Evolutionary conservation across 2,888 invertebrate species (phyloP), one percentile per base, ranked within the genome.

Genomic region (Philhelius pedissequus): DNA sequence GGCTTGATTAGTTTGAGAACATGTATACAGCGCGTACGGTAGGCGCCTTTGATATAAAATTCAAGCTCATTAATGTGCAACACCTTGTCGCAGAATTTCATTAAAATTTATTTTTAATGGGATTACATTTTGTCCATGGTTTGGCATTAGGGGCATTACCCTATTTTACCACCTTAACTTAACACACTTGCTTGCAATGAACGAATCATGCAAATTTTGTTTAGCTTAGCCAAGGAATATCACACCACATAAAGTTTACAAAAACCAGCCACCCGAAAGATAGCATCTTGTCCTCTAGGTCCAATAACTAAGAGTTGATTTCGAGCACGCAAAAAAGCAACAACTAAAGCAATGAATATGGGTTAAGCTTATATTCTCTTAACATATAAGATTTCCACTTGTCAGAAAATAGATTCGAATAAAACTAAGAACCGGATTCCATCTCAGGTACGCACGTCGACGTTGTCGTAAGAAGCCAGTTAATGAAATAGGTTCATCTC

Each of bases 31-130:
- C n/a, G n/a, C n/a, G n/a, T n/a, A n/a, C n/a, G n/a, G n/a, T n/a
- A n/a, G n/a, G n/a, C n/a, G n/a, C n/a, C n/a, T n/a, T 60, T 40
- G 52, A 25, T 52, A 68, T 76, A 68, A 30, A 76, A 62, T 54
- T 69, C 77, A 60, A 54, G 77, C 66, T 77, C 77, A 82, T 77
- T 82, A 77, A 71, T 45, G 71, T 71, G 66, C 77, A 82, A 82
- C 81, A 82, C 77, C 76, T 68, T 77, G 60, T 60, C 71, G 71
- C 52, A 71, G 77, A 52, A 68, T 71, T 77, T 77, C 77, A 71
- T 77, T 77, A 52, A 82, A 48, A 81, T 73, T 77, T 77, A 73
- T 73, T 62, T 82, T 82, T 77, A 82, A 82, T 77, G 48, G 73
- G 18, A 54, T 56, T 60, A 52, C 60, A 82, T 77, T 68, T 69